A percentile compares a stretch with the other conserved stretches of the same genome.
Evolutionary conservation across 1,140 invertebrate genomes (phyloP).

Genomic region (Scylla paramamosain): DNA sequence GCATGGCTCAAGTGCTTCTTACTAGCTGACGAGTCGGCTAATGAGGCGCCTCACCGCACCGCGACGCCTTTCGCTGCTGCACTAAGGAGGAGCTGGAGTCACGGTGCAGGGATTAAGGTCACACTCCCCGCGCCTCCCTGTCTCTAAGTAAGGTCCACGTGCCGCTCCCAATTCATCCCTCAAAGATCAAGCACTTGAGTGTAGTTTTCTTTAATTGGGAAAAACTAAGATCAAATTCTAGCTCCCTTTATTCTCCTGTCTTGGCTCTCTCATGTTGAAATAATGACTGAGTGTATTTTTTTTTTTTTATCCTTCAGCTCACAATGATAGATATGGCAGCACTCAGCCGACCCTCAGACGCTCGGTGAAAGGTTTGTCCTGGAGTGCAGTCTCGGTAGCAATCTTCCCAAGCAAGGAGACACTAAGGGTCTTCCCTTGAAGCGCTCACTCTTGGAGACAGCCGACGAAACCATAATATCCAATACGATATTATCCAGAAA

Average conservation of each 20-base stretch:
- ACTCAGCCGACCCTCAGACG: neutral
- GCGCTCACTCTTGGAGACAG: neutral
- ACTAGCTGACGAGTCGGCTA: neutral
- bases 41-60: neutral
- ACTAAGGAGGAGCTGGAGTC: neutral
- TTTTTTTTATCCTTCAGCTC: neutral
- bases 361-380: neutral
- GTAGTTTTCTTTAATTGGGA: too few relatives aligned
- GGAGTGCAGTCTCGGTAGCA: neutral
- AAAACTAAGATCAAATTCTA: neutral
- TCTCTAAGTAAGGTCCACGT: too few relatives aligned
- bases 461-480: conserved; percentile 56
- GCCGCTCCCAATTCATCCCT: too few relatives aligned
- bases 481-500: conserved; percentile 69
- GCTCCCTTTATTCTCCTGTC: neutral
- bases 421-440: neutral
- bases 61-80: neutral
- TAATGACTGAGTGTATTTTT: neutral
- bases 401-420: neutral
- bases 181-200: too few relatives aligned
- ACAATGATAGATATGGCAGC: neutral
- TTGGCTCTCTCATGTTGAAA: neutral
- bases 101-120: neutral
- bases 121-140: neutral
- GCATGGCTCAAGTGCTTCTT: conserved; percentile 9